A percentile compares a stretch with the other conserved stretches of the same genome.
These are phyloP conservation scores for Chydorus sphaericus DNA, from an alignment of 2,888 invertebrate species.

Conservation along the genomic window DNA sequence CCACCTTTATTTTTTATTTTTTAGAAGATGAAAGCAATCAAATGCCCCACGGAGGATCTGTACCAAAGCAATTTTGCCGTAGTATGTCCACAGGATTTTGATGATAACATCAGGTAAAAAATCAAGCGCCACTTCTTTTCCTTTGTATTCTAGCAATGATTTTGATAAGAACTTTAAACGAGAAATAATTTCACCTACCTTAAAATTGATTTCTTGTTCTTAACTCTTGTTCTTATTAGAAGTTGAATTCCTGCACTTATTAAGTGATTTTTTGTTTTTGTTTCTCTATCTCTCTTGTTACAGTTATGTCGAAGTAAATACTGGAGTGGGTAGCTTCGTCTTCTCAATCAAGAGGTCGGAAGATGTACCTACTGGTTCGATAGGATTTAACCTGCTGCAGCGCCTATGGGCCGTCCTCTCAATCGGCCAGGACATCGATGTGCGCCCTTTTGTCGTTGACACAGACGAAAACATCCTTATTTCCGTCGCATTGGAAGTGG, in stretches of 20 bases:
- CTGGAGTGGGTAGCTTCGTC: constrained; percentile 62
- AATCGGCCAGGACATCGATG: constrained; percentile 78
- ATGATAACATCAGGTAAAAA: constrained; percentile 58
- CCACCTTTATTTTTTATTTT: constrained; percentile 8
- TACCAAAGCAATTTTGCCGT: constrained; percentile 84
- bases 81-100: constrained; percentile 66
- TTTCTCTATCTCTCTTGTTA: too few species aligned
- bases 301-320: constrained; percentile 71
- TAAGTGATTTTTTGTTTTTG: too few species aligned
- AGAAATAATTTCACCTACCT: too few species aligned
- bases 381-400: constrained; percentile 87
- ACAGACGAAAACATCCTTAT: constrained; percentile 64
- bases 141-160: neutral
- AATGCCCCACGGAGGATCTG: constrained; percentile 82
- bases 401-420: constrained; percentile 94
- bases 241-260: too few species aligned
- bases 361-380: constrained; percentile 59
- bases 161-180: too few species aligned
- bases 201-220: too few species aligned
- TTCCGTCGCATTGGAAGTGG: constrained; percentile 71
- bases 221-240: too few species aligned
- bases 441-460: constrained; percentile 58
- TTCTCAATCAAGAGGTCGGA: constrained; percentile 66
- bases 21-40: constrained; percentile 59
- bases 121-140: constrained; percentile 9